phyloP scores from a whole-genome alignment of 2,888 invertebrate species.

The Harpalus rubripes region DNA sequence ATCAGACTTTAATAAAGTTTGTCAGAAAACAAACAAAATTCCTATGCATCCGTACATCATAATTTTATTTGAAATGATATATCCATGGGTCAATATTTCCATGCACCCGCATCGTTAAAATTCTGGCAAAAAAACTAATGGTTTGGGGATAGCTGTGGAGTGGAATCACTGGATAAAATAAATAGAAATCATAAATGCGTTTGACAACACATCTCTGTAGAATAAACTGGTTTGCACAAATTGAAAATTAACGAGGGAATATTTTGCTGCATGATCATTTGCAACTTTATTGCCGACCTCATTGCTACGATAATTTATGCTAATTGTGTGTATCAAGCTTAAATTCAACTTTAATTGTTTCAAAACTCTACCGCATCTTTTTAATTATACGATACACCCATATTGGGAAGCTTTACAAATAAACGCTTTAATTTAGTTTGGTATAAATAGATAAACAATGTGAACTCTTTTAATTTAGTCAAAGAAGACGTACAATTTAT shows the following conservation, averaged over 20 bases:
- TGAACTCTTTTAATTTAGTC: too few relatives aligned
- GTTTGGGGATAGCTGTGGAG: background rate
- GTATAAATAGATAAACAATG: too few relatives aligned
- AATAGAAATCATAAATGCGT: constrained; percentile 19
- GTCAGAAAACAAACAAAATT: too few relatives aligned
- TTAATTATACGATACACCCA: background rate
- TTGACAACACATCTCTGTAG: constrained; percentile 7
- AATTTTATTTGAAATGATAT: too few relatives aligned
- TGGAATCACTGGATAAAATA: constrained; percentile 17
- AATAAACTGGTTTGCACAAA: constrained; percentile 4
- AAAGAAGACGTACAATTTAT: too few relatives aligned
- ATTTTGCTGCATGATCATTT: constrained; percentile 35
- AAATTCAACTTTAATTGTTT: constrained; percentile 29
- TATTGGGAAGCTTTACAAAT: background rate
- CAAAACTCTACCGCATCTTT: background rate
- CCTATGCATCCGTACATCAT: too few relatives aligned
- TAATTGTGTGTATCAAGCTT: constrained; percentile 29
- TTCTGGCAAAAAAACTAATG: background rate
- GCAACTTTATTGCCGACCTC: constrained; percentile 25
- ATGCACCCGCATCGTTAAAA: constrained; percentile 14
- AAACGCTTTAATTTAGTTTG: background rate
- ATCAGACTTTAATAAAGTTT: too few relatives aligned
- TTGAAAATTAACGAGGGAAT: constrained; percentile 37
- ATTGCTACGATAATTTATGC: constrained; percentile 36
- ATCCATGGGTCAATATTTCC: background rate